Evolutionary conservation across 2,888 invertebrate species (phyloP).

Genomic region (Sarcophaga subvicina): DNA sequence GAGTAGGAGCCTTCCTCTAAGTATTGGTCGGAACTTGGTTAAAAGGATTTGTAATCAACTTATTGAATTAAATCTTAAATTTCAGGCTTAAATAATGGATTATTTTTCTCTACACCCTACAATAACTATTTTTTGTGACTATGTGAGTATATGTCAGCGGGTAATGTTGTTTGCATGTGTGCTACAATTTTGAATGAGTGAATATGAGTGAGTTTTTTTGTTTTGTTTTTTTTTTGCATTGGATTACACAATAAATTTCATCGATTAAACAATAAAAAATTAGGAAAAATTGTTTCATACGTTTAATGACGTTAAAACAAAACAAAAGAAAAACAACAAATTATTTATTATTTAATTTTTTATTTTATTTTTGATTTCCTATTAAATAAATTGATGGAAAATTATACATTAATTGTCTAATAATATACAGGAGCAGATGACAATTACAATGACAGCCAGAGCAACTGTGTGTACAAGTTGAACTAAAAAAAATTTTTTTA

Average conservation of each 20-base stretch:
- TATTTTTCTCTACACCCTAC: too few relatives aligned
- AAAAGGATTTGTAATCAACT: too few relatives aligned
- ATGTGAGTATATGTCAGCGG: background rate
- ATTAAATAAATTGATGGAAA: too few relatives aligned
- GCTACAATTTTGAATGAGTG: background rate
- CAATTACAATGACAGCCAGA: conserved; percentile 14
- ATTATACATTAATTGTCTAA: background rate
- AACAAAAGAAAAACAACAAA: background rate
- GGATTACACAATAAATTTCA: conserved; percentile 52
- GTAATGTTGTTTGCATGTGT: background rate
- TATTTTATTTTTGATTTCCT: too few relatives aligned
- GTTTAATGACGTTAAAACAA: background rate
- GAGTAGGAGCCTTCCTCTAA: too few relatives aligned
- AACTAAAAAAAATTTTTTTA: background rate
- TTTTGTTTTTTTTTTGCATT: background rate
- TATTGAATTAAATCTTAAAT: too few relatives aligned
- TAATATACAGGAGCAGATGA: background rate
- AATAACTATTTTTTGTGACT: too few relatives aligned
- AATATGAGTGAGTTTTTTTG: background rate
- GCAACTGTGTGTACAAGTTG: background rate
- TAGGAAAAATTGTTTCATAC: background rate
- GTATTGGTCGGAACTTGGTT: too few relatives aligned
- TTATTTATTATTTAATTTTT: too few relatives aligned
- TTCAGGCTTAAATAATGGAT: too few relatives aligned
- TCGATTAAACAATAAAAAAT: conserved; percentile 48